phyloP scores from a whole-genome alignment of 2,113 vertebrate species.

The Seriola dumerili region DNA sequence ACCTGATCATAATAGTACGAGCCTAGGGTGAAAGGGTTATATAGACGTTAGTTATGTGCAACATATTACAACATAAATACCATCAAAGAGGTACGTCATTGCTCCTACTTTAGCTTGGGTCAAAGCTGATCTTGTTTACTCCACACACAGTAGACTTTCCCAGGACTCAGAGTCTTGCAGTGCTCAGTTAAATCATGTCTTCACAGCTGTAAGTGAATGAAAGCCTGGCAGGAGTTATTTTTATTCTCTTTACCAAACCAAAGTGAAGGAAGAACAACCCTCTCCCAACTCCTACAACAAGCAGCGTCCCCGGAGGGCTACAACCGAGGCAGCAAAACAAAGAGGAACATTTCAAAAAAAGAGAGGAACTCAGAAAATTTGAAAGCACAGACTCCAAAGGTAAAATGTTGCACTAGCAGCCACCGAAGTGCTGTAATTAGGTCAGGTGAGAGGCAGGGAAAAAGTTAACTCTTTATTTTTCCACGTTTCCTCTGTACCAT shows the following conservation, averaged over 20 bases:
- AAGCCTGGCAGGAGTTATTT: constrained; percentile 73
- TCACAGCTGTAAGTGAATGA: constrained; percentile 64
- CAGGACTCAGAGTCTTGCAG: constrained; percentile 48
- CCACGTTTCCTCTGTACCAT: not conserved
- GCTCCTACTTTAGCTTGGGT: constrained; percentile 28
- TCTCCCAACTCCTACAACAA: constrained; percentile 64
- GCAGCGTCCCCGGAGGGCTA: constrained; percentile 73
- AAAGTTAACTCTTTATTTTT: constrained; percentile 55
- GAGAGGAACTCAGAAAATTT: constrained; percentile 71
- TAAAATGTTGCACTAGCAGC: constrained; percentile 57
- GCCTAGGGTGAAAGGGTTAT: too few species aligned
- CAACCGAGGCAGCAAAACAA: constrained; percentile 78
- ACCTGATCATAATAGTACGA: too few species aligned
- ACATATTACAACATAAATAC: not conserved
- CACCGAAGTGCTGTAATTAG: constrained; percentile 68
- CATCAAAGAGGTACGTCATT: constrained; percentile 43
- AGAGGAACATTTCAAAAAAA: constrained; percentile 71
- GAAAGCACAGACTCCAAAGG: constrained; percentile 76
- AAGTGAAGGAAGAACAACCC: constrained; percentile 67
- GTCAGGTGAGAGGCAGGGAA: constrained; percentile 67
- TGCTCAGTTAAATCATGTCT: constrained; percentile 59
- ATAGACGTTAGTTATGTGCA: too few species aligned
- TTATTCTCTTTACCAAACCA: constrained; percentile 74
- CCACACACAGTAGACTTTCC: constrained; percentile 40
- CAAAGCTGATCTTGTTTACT: constrained; percentile 53